Conservation (phyloP, 2,113 vertebrate species). For the Tenebrosternarchus preto region DNA sequence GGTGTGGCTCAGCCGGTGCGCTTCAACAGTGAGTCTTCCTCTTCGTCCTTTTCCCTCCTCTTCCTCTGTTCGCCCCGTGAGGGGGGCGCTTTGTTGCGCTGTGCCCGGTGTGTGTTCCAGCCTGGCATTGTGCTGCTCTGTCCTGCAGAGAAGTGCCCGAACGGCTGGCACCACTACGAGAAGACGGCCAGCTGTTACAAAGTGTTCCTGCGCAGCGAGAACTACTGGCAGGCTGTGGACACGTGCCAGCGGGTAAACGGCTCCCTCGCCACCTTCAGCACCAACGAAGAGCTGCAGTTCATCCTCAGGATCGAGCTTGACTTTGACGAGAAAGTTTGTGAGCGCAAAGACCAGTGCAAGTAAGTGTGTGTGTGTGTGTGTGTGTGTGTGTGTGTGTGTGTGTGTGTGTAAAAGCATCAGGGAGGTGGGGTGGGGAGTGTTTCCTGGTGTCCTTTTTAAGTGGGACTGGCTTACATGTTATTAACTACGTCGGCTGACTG, state of each 20-base stretch:
- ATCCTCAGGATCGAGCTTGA: conserved; percentile 95
- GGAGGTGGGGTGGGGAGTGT: no score
- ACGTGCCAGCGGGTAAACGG: conserved; percentile 93
- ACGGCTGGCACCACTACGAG: conserved; percentile 97
- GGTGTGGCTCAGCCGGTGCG: conserved; percentile 91
- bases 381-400: neutral
- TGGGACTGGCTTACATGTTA: no score
- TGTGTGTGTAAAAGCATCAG: no score
- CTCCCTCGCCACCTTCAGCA: conserved; percentile 91
- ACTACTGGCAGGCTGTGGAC: conserved; percentile 97
- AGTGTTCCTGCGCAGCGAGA: conserved; percentile 90
- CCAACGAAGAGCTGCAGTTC: conserved; percentile 93
- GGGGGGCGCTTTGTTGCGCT: neutral
- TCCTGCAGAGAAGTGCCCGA: conserved; percentile 90
- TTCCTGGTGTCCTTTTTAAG: no score
- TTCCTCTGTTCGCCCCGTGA: neutral
- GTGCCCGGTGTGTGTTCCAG: no score
- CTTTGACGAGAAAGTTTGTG: conserved; percentile 85
- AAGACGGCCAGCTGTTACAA: conserved; percentile 96
- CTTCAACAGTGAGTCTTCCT: conserved; percentile 86
- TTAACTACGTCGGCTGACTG: neutral
- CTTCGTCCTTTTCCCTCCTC: no score
- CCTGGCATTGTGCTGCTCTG: neutral
- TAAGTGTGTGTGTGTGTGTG: conserved; percentile 66
- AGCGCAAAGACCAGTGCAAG: conserved; percentile 89